Base-by-base conservation (phyloP, 53 echinoderm and acorn worm genomes). In the Stichopus horrens region DNA sequence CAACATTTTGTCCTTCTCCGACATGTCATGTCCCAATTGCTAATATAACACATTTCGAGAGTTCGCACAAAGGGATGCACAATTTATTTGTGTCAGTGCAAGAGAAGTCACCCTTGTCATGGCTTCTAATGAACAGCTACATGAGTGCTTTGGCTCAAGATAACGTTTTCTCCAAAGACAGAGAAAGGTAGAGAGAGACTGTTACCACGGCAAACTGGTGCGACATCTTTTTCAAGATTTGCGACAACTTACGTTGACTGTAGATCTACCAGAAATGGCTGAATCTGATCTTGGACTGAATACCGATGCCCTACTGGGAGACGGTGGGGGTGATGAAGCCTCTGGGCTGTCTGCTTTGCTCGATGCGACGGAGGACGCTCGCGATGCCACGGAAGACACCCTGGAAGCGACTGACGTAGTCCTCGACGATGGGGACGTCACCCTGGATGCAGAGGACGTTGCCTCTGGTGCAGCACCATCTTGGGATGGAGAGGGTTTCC, bases 281-380 rank as follows among this genome's bases (percentile, higher is more conserved):
- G 95, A 95, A 16, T 95, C 95, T 13, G 95, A 90, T 8, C 93
- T 86, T 5, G 95, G 95, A 79, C 95, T 95, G 88, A 95, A 93
- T 6, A 6, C 78, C 21, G 84, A 86, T 74, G 93, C 81, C 10
- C 67, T 82, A 21, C 86, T 59, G 21, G 93, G 65, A 37, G 84
- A 58, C 21, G 21, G 11, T 63, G 76, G 88, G 74, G 55, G 57
- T 54, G 67, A 78, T 66, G 55, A 74, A 88, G 83, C 74, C 68
- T n/a, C 57, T 21, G 55, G 55, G 73, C 23, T 86, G 20, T 21
- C 59, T 57, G 59, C 84, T 9, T 16, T 58, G 63, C 73, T 21
- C 8, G 83, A 22, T 57, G 88, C 7, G 0, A 22, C 76, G 4
- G 20, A 53, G 8, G 90, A 86, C 11, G 81, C 74, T 11, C 82